phyloP scores from a whole-genome alignment of 2,113 vertebrate species.

The Notothenia rossii region DNA sequence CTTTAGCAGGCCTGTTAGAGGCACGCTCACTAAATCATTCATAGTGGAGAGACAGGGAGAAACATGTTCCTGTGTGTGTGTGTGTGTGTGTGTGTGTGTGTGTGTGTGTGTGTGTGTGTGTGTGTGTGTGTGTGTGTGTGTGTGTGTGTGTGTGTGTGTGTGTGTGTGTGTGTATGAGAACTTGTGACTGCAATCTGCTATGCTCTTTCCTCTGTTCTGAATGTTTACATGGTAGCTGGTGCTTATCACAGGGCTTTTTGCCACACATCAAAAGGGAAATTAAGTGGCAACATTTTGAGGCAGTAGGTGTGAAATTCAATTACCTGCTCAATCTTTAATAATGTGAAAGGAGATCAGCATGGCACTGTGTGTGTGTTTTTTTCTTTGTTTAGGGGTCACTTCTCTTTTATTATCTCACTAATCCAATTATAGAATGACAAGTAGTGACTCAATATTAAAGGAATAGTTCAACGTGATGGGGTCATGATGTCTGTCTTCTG shows the following conservation, averaged over 20 bases:
- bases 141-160: slow-evolving; percentile 20
- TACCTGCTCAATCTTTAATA: slow-evolving; percentile 48
- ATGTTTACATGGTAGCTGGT: slow-evolving; percentile 42
- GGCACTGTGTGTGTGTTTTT: not conserved
- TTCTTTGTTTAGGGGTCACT: not conserved
- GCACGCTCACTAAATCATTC: slow-evolving; percentile 79
- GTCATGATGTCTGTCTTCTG: not conserved
- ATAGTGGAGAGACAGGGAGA: slow-evolving; percentile 69
- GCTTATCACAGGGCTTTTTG: slow-evolving; percentile 7
- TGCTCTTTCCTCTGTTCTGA: slow-evolving; percentile 29
- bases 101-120: slow-evolving; percentile 22
- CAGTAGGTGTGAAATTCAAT: slow-evolving; percentile 45
- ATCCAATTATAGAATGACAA: slow-evolving; percentile 4
- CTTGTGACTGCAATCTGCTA: slow-evolving; percentile 22
- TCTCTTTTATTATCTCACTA: slow-evolving; percentile 25
- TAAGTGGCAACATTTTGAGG: slow-evolving; percentile 16
- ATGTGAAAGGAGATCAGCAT: slow-evolving; percentile 30
- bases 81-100: slow-evolving; percentile 22
- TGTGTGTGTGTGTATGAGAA: slow-evolving; percentile 21
- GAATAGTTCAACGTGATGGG: not conserved
- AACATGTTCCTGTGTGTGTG: slow-evolving; percentile 57
- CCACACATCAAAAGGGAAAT: slow-evolving; percentile 20
- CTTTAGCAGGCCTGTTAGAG: slow-evolving; percentile 63
- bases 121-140: slow-evolving; percentile 8
- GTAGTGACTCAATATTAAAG: slow-evolving; percentile 2